Evolutionary conservation across 2,113 vertebrate genomes (phyloP).

Genomic region (Pongo pygmaeus): DNA sequence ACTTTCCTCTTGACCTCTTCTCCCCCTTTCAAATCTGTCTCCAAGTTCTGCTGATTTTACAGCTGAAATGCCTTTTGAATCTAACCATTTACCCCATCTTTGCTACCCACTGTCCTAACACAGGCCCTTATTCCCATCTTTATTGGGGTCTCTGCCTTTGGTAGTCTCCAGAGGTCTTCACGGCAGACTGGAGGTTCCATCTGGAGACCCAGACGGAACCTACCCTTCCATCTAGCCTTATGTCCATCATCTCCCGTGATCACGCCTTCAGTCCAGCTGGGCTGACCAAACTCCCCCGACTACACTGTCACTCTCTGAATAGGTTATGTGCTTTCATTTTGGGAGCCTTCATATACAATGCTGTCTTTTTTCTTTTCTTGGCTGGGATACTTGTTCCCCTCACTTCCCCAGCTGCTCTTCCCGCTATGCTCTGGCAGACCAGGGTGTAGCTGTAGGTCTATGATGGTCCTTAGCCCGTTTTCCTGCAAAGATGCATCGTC

Average conservation of each 20-base stretch:
- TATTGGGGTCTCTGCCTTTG: neutral
- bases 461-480: fast-evolving
- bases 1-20: neutral
- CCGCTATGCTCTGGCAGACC: neutral
- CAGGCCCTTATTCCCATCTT: neutral
- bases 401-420: neutral
- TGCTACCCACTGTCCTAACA: neutral
- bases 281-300: no score
- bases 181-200: no score
- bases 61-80: neutral
- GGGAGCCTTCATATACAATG: neutral
- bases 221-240: neutral
- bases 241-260: neutral
- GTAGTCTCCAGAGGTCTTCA: neutral
- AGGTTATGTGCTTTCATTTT: neutral
- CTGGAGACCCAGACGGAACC: neutral
- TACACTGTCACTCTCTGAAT: fast-evolving
- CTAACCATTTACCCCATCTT: neutral
- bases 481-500: neutral
- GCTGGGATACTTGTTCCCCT: neutral
- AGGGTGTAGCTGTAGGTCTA: neutral
- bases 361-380: neutral
- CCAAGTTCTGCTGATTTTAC: neutral
- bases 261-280: neutral
- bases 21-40: neutral